Percentiles rank a stretch among this genome's conserved stretches.
Evolutionary conservation across 1,140 invertebrate species (phyloP).

Genomic region (Drosophila chauvacae): DNA sequence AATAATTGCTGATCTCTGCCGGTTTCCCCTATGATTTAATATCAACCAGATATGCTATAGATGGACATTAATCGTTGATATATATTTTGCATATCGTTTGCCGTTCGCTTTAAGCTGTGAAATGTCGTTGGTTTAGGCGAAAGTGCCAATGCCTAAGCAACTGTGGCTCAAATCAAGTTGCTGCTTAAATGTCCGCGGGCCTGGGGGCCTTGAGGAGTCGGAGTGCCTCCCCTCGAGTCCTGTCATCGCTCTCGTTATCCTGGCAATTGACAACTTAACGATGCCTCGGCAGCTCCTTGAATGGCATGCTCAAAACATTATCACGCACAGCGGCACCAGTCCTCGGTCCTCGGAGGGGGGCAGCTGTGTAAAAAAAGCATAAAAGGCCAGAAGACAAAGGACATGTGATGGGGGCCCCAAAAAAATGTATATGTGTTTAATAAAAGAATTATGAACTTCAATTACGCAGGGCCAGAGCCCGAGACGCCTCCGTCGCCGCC

Average conservation of each 20-base stretch:
- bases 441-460: slow-evolving; percentile 66
- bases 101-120: neutral
- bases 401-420: slow-evolving; percentile 23
- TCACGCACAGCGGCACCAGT: slow-evolving; percentile 48
- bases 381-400: slow-evolving; percentile 55
- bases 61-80: neutral
- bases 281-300: slow-evolving; percentile 36
- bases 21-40: neutral
- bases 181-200: neutral
- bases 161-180: slow-evolving; percentile 17
- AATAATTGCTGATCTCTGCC: slow-evolving; percentile 36
- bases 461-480: slow-evolving; percentile 30
- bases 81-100: neutral
- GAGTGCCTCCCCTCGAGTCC: neutral
- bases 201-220: neutral
- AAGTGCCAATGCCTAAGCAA: neutral
- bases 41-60: neutral
- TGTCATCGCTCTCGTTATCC: slow-evolving; percentile 32
- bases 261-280: slow-evolving; percentile 60
- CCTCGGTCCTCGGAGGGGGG: neutral
- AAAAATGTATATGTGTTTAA: slow-evolving; percentile 48
- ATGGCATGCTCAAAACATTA: slow-evolving; percentile 59
- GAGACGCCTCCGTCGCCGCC: slow-evolving; percentile 10
- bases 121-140: neutral
- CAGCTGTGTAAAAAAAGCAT: slow-evolving; percentile 30